phyloP scores from a whole-genome alignment of 2,113 vertebrate genomes.

The Microtus oregoni region DNA sequence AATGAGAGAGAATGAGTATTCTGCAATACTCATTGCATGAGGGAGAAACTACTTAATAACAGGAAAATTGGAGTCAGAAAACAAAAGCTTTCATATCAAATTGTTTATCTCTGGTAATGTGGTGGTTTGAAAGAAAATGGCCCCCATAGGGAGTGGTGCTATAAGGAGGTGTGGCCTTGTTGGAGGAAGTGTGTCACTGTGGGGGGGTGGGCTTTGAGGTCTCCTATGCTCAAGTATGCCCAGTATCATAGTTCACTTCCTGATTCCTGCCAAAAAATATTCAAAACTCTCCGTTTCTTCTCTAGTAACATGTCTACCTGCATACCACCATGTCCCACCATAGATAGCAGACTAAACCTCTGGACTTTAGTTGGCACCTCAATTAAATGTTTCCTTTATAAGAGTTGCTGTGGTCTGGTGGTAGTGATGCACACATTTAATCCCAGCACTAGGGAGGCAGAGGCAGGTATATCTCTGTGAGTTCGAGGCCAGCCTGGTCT shows the following conservation, averaged over 20 bases:
- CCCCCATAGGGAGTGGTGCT: background rate
- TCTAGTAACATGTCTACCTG: background rate
- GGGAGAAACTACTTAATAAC: background rate
- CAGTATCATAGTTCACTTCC: background rate
- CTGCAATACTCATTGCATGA: background rate
- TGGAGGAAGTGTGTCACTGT: background rate
- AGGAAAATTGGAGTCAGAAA: slow-evolving; percentile 14
- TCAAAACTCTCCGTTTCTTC: background rate
- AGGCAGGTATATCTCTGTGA: no score
- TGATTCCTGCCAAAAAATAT: rapidly evolving
- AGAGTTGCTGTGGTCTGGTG: background rate
- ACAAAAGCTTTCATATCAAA: background rate
- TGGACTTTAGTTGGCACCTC: background rate
- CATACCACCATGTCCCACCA: background rate
- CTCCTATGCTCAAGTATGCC: background rate
- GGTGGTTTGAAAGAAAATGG: background rate
- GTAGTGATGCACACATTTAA: no score
- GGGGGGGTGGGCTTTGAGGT: background rate
- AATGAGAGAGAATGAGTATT: background rate
- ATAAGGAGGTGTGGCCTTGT: background rate
- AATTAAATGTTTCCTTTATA: background rate
- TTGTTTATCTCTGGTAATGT: background rate
- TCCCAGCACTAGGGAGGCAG: no score
- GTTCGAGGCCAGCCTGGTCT: no score
- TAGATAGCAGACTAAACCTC: background rate